These are phyloP conservation scores for Patella ulyssiponensis DNA, from an alignment of 2,888 invertebrate genomes.

Conservation along the genomic window DNA sequence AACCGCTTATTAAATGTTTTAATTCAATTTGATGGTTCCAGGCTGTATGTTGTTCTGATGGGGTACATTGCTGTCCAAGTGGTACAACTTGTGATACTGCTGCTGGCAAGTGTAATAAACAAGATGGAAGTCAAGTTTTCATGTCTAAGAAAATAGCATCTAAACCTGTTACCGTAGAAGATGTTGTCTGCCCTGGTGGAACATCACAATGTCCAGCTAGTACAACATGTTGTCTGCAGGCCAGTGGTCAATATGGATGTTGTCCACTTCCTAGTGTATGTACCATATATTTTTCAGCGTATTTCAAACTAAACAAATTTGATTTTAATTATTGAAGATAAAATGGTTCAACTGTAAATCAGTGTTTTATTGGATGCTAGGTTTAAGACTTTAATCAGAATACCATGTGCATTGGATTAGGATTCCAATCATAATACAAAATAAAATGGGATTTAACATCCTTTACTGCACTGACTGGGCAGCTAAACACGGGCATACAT, in stretches of 20 bases:
- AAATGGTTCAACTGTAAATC: no score
- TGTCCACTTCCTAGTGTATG: slow-evolving; percentile 35
- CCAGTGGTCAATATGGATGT: slow-evolving; percentile 30
- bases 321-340: no score
- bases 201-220: slow-evolving; percentile 25
- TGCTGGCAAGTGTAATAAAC: slow-evolving; percentile 39
- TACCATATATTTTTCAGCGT: no score
- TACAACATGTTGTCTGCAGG: slow-evolving; percentile 21
- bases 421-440: no score
- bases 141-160: slow-evolving; percentile 37
- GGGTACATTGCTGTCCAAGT: slow-evolving; percentile 53
- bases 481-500: no score
- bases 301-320: no score
- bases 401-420: no score
- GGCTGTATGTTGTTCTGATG: slow-evolving; percentile 59
- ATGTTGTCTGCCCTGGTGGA: slow-evolving; percentile 37
- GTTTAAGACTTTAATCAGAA: no score
- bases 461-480: no score
- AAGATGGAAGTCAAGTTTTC: slow-evolving; percentile 23
- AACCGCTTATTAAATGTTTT: neutral
- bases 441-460: no score
- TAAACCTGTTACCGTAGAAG: slow-evolving; percentile 6
- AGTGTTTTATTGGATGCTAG: no score
- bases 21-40: no score
- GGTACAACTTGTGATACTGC: slow-evolving; percentile 43